These are phyloP conservation scores for Nycticorax nycticorax DNA, from an alignment of 2,113 vertebrate species.

Conservation along the genomic window DNA sequence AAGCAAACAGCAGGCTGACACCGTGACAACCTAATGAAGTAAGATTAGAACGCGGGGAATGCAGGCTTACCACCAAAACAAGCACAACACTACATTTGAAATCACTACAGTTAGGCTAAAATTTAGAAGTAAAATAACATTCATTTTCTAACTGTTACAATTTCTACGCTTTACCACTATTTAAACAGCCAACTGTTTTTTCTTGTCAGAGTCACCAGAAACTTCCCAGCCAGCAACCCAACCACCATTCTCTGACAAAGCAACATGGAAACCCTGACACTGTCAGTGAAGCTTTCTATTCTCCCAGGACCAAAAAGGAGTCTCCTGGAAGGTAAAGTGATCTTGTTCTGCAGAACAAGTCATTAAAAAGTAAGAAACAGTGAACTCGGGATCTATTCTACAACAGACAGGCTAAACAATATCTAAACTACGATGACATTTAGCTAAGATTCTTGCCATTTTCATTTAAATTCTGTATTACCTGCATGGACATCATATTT, in stretches of 20 bases:
- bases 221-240: neutral
- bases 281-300: neutral
- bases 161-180: neutral
- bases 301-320: neutral
- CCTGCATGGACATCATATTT: neutral
- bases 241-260: neutral
- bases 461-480: neutral
- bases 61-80: neutral
- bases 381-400: neutral
- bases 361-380: neutral
- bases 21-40: neutral
- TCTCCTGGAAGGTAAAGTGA: neutral
- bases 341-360: neutral
- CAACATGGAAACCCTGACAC: neutral
- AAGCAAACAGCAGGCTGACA: neutral
- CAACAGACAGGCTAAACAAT: neutral
- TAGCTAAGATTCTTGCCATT: neutral
- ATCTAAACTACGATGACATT: neutral
- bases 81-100: neutral
- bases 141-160: neutral
- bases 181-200: neutral
- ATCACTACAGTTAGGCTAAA: neutral
- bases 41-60: neutral
- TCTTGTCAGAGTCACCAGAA: neutral
- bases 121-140: neutral